Base-by-base conservation (phyloP, 1,140 invertebrate species). In the Whitmania pigra region DNA sequence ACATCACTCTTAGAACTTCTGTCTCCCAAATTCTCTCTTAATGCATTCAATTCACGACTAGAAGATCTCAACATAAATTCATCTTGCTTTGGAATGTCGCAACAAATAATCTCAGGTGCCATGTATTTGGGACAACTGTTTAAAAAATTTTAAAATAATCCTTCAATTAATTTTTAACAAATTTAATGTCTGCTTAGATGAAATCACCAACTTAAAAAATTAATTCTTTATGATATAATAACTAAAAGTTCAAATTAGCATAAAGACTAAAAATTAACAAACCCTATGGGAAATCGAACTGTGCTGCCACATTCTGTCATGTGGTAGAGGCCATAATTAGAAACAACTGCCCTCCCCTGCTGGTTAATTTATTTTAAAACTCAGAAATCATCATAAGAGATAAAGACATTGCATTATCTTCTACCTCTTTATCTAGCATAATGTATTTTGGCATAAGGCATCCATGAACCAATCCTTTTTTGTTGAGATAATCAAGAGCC, bases 231-330 rank as follows among this genome's bases (percentile, higher is more conserved):
- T 13, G 7, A 49, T n/a, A 2, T 53, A 71, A 29, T 70, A n/a
- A 68, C 31, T 68, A 25, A 43, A 53, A 43, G 57, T 29, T 72
- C 31, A 40, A 29, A 20, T 66, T 25, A 54, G 31, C 29, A 22
- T 69, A 4, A 31, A 29, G 7, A 67, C 68, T 53, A 63, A 60
- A 22, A 18, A 69, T 31, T 25, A 66, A 84, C 84, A 83, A 85
- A 92, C 88, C 92, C 91, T 77, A 96, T 88, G 69, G 93, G 93
- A 86, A 97, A 97, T 18, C 89, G 87, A 11, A 97, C 91, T 81
- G 89, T 87, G 76, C 86, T 86, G 66, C 91, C 92, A 78, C 84
- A 83, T 77, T 89, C 88, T 27, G 93, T 95, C 88, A 96, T 94
- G 78, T 91, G 88, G 83, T 90, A 93, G 69, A 95, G 81, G 15